Evolutionary conservation across 2,797 vertebrate genomes (phyloP).

Genomic region (Lagocephalus sceleratus): DNA sequence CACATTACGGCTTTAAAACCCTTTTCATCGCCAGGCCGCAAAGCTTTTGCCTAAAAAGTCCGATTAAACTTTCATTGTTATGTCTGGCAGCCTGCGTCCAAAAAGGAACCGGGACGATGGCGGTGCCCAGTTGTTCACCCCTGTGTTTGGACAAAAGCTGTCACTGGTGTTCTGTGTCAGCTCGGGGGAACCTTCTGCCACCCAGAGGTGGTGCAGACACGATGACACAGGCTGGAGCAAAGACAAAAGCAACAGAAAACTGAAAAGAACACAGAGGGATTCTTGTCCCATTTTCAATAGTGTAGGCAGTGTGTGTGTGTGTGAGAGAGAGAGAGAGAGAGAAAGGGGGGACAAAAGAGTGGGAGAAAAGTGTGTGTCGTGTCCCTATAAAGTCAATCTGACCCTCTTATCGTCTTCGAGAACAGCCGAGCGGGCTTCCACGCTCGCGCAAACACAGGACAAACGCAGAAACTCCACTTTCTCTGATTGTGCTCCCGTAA

Average conservation of each 20-base stretch:
- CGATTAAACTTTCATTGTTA: slow-evolving; percentile 2
- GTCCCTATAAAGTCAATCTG: no score
- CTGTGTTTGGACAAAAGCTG: slow-evolving; percentile 26
- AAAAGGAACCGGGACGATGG: slow-evolving; percentile 3
- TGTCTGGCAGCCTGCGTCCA: slow-evolving; percentile 4
- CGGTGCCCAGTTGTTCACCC: slow-evolving; percentile 29
- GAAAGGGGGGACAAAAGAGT: no score
- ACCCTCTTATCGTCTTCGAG: no score
- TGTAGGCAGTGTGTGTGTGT: no score
- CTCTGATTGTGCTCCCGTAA: slow-evolving; percentile 8
- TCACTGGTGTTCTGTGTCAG: slow-evolving; percentile 8
- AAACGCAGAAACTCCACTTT: slow-evolving; percentile 3
- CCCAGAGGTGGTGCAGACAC: slow-evolving; percentile 3
- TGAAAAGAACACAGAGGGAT: neutral
- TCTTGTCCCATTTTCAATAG: neutral
- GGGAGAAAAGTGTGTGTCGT: no score
- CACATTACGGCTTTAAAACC: slow-evolving; percentile 7
- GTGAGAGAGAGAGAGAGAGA: no score
- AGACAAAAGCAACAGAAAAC: neutral
- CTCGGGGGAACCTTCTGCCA: slow-evolving; percentile 9
- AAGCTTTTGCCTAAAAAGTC: slow-evolving; percentile 9
- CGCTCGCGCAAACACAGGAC: slow-evolving; percentile 5
- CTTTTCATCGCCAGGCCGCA: slow-evolving; percentile 13
- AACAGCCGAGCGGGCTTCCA: neutral
- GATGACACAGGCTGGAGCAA: neutral